Base-by-base conservation (phyloP, 2,888 invertebrate species). In the Lithophane socia region DNA sequence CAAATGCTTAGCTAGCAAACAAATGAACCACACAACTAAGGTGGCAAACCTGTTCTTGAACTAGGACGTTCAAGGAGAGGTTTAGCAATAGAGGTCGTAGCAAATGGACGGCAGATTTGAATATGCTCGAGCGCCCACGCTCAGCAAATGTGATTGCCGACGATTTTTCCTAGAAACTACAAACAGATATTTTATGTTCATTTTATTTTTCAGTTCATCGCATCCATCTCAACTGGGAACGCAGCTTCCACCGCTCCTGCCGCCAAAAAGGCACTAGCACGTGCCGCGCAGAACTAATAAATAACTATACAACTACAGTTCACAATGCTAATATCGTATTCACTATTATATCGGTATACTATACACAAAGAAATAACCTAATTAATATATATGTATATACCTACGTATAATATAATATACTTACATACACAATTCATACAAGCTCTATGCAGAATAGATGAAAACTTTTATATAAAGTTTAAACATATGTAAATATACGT, bases 401-500 rank as follows among this genome's bases (percentile, higher is more conserved):
- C 12, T 86, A 85, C 71, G 49, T 83, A 85, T 63, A 18, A n/a
- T 56, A 81, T 56, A 52, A 61, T 47, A 71, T 68, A 37, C 37
- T 37, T 37, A 72, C 29, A 71, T 64, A 7, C 49, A 24, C 65
- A 73, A 47, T 13, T 52, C 58, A 60, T 52, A 63, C n/a, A 64
- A 56, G 29, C 67, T 69, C 37, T 56, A 24, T 44, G n/a, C 47
- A 29, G 12, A 65, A 61, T 65, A 42, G 24, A 74, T 37, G 47
- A 64, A 18, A 49, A n/a, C 24, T 49, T 69, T 18, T 54, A 58
- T 37, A 84, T 66, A 58, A 54, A 74, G 10, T 64, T 49, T 47
- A 82, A 64, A 76, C 37, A 88, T 88, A 91, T 89, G 77, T 86
- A 93, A 94, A 94, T 95, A 95, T 94, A 95, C 88, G 90, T 93